These are phyloP conservation scores for Caenorhabditis afra DNA, from an alignment of 2,888 invertebrate species.

Conservation along the genomic window DNA sequence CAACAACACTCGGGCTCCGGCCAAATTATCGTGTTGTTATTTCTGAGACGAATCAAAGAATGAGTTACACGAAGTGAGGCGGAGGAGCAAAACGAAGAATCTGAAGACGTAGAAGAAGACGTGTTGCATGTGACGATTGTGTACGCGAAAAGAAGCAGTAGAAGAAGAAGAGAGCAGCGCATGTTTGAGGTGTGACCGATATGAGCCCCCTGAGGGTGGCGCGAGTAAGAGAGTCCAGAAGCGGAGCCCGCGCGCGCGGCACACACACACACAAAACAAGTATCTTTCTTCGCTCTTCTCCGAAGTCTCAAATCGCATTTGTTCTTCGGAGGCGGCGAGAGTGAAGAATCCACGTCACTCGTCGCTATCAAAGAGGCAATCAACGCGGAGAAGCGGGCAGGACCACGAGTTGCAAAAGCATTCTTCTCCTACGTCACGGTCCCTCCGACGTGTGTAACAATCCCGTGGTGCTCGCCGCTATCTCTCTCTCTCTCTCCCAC, in stretches of 20 bases:
- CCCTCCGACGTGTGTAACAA: constrained; percentile 45
- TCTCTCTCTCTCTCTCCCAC: constrained; percentile 18
- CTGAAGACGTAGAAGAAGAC: constrained; percentile 20
- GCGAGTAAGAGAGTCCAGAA: constrained; percentile 47
- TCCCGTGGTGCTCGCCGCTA: constrained; percentile 45
- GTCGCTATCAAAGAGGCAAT: constrained; percentile 38
- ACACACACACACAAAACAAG: constrained; percentile 37
- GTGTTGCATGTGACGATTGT: constrained; percentile 44
- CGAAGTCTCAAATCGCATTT: constrained; percentile 33
- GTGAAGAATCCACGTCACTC: neutral
- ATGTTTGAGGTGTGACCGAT: constrained; percentile 59
- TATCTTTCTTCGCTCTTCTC: neutral
- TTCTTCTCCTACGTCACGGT: constrained; percentile 38
- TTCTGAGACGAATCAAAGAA: constrained; percentile 44
- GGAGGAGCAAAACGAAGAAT: constrained; percentile 7
- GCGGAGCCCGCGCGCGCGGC: neutral
- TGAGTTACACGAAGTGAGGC: constrained; percentile 31
- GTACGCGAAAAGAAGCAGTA: constrained; percentile 25
- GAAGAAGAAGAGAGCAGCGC: constrained; percentile 44
- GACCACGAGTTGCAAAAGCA: constrained; percentile 31
- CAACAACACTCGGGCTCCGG: constrained; percentile 11
- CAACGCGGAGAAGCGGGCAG: neutral
- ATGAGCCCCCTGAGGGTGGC: constrained; percentile 56
- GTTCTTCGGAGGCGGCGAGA: constrained; percentile 4
- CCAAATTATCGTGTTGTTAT: constrained; percentile 31